phyloP scores from a whole-genome alignment of 2,797 vertebrate genomes.

The Artibeus jamaicensis region DNA sequence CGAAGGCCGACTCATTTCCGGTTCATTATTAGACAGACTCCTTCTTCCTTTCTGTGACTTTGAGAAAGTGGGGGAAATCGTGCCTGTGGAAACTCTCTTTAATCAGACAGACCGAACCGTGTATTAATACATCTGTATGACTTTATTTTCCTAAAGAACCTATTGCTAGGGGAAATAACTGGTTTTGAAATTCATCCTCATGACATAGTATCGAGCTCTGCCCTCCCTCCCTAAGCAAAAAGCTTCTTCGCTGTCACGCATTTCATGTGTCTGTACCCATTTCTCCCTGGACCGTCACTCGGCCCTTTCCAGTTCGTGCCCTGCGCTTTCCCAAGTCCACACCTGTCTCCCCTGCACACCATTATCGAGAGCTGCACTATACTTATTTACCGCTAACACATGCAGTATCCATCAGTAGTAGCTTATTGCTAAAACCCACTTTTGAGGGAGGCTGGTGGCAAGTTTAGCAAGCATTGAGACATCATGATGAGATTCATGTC shows the following conservation, averaged over 20 bases:
- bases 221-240: neutral
- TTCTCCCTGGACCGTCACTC: neutral
- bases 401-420: neutral
- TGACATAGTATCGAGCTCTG: accelerated
- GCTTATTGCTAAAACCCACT: neutral
- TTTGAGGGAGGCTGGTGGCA: neutral
- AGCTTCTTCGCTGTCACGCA: neutral
- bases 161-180: neutral
- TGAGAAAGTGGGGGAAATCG: neutral
- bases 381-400: neutral
- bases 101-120: neutral
- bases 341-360: no score
- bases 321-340: neutral
- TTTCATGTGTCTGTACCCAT: neutral
- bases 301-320: neutral
- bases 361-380: no score
- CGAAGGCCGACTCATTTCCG: neutral
- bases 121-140: neutral
- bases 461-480: neutral
- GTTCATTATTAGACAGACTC: neutral
- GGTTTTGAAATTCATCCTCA: neutral
- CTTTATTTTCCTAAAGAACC: neutral
- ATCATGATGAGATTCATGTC: neutral
- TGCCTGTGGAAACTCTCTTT: neutral
- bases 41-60: accelerated